Percentiles rank a stretch among this genome's conserved stretches.
These are phyloP conservation scores for Brachyptera risi DNA, from an alignment of 2,888 invertebrate species.

Conservation along the genomic window DNA sequence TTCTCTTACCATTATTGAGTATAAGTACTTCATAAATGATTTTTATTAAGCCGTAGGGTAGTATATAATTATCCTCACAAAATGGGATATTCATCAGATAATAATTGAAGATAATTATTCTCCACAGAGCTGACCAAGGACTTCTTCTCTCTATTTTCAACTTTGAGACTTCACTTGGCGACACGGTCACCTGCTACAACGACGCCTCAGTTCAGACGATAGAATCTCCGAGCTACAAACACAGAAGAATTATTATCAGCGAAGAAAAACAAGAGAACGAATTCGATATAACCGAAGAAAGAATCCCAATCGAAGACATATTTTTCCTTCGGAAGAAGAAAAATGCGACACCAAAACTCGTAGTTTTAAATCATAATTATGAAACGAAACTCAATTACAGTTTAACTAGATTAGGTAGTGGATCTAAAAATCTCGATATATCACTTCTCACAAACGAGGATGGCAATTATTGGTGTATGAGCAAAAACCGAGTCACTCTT, in stretches of 20 bases:
- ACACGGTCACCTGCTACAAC: not conserved
- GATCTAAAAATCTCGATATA: not conserved
- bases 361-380: not conserved
- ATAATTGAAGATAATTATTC: no score
- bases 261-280: not conserved
- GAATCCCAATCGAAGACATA: not conserved
- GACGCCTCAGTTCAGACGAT: not conserved
- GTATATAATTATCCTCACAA: no score
- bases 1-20: no score
- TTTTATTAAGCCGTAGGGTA: no score
- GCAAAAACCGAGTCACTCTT: not conserved
- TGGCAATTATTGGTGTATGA: slow-evolving; percentile 13
- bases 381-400: not conserved
- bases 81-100: no score
- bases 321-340: not conserved
- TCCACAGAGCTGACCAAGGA: not conserved
- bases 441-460: not conserved
- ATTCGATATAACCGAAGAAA: not conserved
- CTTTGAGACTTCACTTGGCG: not conserved
- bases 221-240: not conserved
- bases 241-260: not conserved
- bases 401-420: not conserved
- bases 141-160: not conserved
- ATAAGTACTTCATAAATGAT: no score
- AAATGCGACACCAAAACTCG: not conserved